Evolutionary conservation across 2,888 invertebrate species (phyloP), one percentile per base, ranked within the genome.

Genomic region (Mesodorylaimus sp.): DNA sequence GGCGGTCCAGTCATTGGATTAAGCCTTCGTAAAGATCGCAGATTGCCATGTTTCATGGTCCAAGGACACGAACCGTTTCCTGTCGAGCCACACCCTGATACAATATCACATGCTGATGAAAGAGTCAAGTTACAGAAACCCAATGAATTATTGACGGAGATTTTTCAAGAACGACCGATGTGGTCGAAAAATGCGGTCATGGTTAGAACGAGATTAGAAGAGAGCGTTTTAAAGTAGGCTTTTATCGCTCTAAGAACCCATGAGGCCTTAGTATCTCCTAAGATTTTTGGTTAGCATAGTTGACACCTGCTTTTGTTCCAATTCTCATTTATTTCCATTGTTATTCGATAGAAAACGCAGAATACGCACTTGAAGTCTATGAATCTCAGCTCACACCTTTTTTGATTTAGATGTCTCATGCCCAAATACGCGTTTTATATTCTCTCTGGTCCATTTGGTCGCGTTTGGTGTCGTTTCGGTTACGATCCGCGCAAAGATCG

Each of bases 371-470:
- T n/a, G n/a, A n/a, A n/a, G n/a, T n/a, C n/a, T n/a, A n/a, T n/a
- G n/a, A n/a, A n/a, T n/a, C n/a, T n/a, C n/a, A n/a, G n/a, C n/a
- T n/a, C n/a, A n/a, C n/a, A n/a, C n/a, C n/a, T n/a, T n/a, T n/a
- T 21, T 32, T 36, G 13, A 16, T 10, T 26, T 51, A 59, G 63
- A 53, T 48, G 77, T 50, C 74, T 89, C 16, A 72, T 91, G 52
- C 88, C 93, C 0, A 77, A 80, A 26, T 70, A 85, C 2, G 84
- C 86, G 0, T 83, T 84, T 66, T 85, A 86, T 65, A 84, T 82
- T 67, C 74, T 76, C 48, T 81, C 78, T 54, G 95, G 97, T 0
- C 95, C 91, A 0, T 97, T 91, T 88, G 75, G 88, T 55, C 77
- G 80, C 48, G 76, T 84, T 65, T 97, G 93, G 84, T 79, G 86